Percentiles rank a stretch among this genome's conserved stretches.
phyloP scores from a whole-genome alignment of 2,888 invertebrate species.

The Netelia melanura region DNA sequence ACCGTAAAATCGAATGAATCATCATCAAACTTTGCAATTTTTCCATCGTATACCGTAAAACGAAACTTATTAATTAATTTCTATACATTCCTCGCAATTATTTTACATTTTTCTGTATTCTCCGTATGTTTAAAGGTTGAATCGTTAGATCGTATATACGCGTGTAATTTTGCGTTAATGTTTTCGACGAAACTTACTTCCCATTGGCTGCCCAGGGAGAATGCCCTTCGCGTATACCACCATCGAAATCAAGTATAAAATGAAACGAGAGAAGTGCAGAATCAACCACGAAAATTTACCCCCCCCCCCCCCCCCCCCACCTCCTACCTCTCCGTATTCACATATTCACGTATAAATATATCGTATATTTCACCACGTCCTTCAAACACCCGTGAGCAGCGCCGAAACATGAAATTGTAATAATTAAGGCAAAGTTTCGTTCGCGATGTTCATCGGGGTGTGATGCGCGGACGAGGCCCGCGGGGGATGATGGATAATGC shows the following conservation, averaged over 20 bases:
- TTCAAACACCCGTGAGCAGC: constrained; percentile 43
- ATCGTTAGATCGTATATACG: neutral
- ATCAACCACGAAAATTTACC: constrained; percentile 3
- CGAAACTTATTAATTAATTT: neutral
- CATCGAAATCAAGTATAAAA: neutral
- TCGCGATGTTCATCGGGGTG: constrained; percentile 67
- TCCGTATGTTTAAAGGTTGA: neutral
- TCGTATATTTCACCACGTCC: constrained; percentile 38
- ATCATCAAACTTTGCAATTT: too few species aligned
- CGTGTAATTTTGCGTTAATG: neutral
- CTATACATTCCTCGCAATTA: neutral
- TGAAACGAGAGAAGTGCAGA: neutral
- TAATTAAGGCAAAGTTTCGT: constrained; percentile 74
- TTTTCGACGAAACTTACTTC: neutral
- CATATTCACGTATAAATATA: constrained; percentile 7
- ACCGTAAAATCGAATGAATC: too few species aligned
- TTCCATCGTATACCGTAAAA: too few species aligned
- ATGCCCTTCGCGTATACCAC: neutral
- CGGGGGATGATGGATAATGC: constrained; percentile 5
- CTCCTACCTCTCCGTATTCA: neutral
- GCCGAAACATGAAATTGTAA: constrained; percentile 73
- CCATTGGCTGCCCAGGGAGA: neutral
- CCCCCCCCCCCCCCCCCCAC: neutral
- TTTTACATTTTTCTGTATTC: neutral
- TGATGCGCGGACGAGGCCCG: constrained; percentile 52